A percentile compares a stretch with the other conserved stretches of the same genome.
Evolutionary conservation across 2,113 vertebrate genomes (phyloP).

Genomic region (Stercorarius parasiticus): DNA sequence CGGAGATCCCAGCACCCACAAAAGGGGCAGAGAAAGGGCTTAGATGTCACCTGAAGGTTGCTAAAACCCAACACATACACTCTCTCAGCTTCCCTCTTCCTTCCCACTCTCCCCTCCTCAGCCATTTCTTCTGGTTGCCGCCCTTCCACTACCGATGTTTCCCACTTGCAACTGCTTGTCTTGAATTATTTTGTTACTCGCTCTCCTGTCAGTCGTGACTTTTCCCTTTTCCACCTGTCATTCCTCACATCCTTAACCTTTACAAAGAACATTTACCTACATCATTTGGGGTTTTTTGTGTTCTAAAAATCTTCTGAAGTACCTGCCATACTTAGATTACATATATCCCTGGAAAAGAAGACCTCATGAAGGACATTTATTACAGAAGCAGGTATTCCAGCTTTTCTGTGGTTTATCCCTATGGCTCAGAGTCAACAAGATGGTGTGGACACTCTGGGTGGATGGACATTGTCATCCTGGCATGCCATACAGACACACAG

Average conservation of each 20-base stretch:
- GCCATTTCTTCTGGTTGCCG: not conserved
- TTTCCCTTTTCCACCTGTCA: not conserved
- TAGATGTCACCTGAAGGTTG: too few species aligned
- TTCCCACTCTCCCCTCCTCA: too few species aligned
- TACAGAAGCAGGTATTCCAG: not conserved
- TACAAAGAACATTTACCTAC: not conserved
- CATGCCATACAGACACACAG: not conserved
- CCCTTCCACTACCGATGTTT: not conserved
- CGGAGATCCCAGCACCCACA: too few species aligned
- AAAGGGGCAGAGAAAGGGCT: too few species aligned
- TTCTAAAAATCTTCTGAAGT: not conserved
- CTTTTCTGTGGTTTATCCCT: not conserved
- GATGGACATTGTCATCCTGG: not conserved
- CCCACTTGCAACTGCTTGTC: not conserved
- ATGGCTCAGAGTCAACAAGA: not conserved
- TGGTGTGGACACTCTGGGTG: fast-evolving
- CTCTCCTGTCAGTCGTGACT: not conserved
- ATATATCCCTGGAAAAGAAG: not conserved
- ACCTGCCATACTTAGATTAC: not conserved
- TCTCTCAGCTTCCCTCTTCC: too few species aligned
- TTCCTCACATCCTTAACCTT: not conserved
- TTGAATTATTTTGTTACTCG: not conserved
- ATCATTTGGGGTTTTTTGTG: not conserved
- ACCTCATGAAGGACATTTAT: not conserved
- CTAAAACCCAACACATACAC: too few species aligned